These are phyloP conservation scores for Gadus macrocephalus DNA, from an alignment of 2,113 vertebrate species.

Conservation along the genomic window DNA sequence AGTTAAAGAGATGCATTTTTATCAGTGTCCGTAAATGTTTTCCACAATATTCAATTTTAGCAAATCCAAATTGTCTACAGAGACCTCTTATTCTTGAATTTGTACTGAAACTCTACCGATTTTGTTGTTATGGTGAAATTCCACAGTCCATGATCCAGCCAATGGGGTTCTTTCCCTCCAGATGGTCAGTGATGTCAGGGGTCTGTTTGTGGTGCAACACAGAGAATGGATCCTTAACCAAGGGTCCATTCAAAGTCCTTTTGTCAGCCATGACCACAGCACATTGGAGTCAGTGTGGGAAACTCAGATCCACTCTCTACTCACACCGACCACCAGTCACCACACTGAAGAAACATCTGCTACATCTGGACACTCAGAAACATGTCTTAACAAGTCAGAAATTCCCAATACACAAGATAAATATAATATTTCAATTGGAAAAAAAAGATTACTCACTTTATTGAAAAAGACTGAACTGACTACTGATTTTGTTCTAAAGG, in stretches of 20 bases:
- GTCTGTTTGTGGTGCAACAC: conserved; percentile 26
- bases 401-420: too few species aligned
- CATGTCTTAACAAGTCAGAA: not conserved
- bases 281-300: conserved; percentile 46
- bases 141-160: conserved; percentile 1
- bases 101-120: not conserved
- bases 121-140: not conserved
- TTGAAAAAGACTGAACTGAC: too few species aligned
- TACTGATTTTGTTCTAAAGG: too few species aligned
- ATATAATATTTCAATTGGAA: not conserved
- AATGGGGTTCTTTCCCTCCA: conserved; percentile 46
- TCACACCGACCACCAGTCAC: conserved; percentile 30
- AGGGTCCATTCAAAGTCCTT: conserved; percentile 35
- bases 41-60: not conserved
- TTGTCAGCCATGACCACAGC: conserved; percentile 35
- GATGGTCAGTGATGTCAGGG: conserved; percentile 39
- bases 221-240: conserved; percentile 31
- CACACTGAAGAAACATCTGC: conserved; percentile 14
- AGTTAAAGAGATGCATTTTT: not conserved
- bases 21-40: not conserved
- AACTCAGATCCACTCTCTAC: conserved; percentile 31
- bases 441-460: not conserved
- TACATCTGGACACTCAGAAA: conserved; percentile 25
- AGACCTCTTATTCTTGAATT: too few species aligned
- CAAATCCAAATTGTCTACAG: not conserved